Evolutionary conservation across 1,140 invertebrate genomes (phyloP).

Genomic region (Micrasema longulum): DNA sequence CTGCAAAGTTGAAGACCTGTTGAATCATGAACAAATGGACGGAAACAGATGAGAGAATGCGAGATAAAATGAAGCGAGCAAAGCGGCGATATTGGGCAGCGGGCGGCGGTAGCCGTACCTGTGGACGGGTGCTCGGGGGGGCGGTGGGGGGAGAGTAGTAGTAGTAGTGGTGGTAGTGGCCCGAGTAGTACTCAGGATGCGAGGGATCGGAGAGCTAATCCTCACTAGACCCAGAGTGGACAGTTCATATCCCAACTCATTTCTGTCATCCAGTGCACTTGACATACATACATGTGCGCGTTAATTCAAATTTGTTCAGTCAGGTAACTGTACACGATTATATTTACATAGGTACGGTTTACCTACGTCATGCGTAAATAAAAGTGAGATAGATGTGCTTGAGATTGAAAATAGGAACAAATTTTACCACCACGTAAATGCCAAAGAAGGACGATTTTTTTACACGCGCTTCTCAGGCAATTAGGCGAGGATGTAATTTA

Average conservation of each 20-base stretch:
- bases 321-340: too few relatives aligned
- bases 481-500: too few relatives aligned
- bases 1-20: too few relatives aligned
- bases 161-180: constrained; percentile 62
- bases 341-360: too few relatives aligned
- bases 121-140: constrained; percentile 65
- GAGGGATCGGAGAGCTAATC: constrained; percentile 56
- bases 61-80: background rate
- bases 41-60: background rate
- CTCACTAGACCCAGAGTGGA: constrained; percentile 51
- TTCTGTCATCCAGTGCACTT: constrained; percentile 63
- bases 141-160: constrained; percentile 66
- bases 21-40: background rate
- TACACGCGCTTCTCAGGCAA: too few relatives aligned
- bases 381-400: too few relatives aligned
- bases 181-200: constrained; percentile 60
- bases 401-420: too few relatives aligned
- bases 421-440: too few relatives aligned
- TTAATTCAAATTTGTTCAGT: constrained; percentile 20
- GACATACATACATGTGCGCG: constrained; percentile 36
- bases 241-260: constrained; percentile 68
- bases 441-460: too few relatives aligned
- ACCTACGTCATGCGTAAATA: too few relatives aligned
- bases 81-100: constrained; percentile 2
- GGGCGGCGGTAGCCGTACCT: constrained; percentile 61